phyloP scores from a whole-genome alignment of 2,113 vertebrate species.

The Mustela nigripes region DNA sequence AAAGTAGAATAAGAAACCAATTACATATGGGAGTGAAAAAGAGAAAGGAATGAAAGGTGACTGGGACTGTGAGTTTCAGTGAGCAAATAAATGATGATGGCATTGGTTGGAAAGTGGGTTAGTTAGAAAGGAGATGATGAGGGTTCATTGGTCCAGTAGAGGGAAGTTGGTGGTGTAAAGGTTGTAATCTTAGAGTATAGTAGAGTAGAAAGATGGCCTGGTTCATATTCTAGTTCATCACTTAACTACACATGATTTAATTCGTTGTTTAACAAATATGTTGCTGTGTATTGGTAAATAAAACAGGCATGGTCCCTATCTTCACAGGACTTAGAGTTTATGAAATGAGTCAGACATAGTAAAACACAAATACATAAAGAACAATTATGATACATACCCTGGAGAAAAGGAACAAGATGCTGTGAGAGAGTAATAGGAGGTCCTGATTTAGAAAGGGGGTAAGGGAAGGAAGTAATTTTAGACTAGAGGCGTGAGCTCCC shows the following conservation, averaged over 20 bases:
- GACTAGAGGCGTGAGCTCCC: neutral
- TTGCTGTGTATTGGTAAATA: neutral
- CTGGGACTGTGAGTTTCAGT: neutral
- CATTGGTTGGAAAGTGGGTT: neutral
- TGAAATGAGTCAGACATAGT: neutral
- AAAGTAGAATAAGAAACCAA: conserved; percentile 16
- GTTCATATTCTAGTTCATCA: neutral
- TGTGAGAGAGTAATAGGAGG: neutral
- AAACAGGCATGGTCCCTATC: neutral
- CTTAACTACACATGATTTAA: neutral
- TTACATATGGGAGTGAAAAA: neutral
- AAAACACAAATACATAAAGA: neutral
- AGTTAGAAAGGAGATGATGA: neutral
- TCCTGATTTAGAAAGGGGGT: neutral
- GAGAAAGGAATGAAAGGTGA: neutral
- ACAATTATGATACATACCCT: neutral
- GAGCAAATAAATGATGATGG: neutral
- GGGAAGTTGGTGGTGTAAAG: neutral
- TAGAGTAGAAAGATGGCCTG: neutral
- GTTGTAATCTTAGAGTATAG: neutral
- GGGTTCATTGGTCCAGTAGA: neutral
- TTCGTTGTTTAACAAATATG: neutral
- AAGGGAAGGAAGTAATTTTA: neutral
- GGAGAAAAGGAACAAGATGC: neutral
- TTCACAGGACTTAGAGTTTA: neutral